Evolutionary conservation across 1,140 invertebrate species (phyloP).

Genomic region (Meloidogyne floridensis): DNA sequence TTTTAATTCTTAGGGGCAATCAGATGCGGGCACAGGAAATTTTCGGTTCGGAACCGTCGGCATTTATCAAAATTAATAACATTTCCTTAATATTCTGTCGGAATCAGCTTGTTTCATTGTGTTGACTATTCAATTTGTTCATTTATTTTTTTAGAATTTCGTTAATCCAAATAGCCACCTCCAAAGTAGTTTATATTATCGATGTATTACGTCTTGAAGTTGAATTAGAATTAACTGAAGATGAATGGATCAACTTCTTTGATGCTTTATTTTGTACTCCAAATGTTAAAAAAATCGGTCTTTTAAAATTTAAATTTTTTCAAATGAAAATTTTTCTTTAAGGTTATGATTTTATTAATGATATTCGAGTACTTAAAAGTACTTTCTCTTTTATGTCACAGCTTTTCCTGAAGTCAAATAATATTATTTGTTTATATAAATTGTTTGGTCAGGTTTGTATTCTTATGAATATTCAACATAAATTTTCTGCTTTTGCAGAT

Average conservation of each 20-base stretch:
- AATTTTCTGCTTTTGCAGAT: conserved; percentile 3
- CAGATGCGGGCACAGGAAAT: too few species aligned
- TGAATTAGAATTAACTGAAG: conserved; percentile 3
- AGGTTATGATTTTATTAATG: conserved; percentile 40
- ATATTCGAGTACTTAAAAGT: conserved; percentile 35
- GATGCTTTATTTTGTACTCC: conserved; percentile 34
- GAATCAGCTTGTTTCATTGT: too few species aligned
- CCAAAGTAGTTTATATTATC: conserved; percentile 31
- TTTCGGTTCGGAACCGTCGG: too few species aligned
- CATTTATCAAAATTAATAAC: too few species aligned
- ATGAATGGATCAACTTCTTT: conserved; percentile 38
- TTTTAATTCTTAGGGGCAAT: neutral
- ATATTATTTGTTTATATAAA: conserved; percentile 35
- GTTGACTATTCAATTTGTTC: too few species aligned
- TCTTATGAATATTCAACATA: neutral
- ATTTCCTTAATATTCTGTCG: too few species aligned
- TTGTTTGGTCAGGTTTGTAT: neutral
- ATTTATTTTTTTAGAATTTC: conserved; percentile 24
- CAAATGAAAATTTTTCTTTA: conserved; percentile 7
- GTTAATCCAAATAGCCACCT: conserved; percentile 34
- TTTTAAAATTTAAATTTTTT: neutral
- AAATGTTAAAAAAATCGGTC: conserved; percentile 27
- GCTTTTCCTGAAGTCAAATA: conserved; percentile 2
- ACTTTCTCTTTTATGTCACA: conserved; percentile 30
- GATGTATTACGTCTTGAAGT: conserved; percentile 30